phyloP scores from a whole-genome alignment of 37 sponge, comb jelly and placozoan genomes.

The Diacarnus erythraeanus region DNA sequence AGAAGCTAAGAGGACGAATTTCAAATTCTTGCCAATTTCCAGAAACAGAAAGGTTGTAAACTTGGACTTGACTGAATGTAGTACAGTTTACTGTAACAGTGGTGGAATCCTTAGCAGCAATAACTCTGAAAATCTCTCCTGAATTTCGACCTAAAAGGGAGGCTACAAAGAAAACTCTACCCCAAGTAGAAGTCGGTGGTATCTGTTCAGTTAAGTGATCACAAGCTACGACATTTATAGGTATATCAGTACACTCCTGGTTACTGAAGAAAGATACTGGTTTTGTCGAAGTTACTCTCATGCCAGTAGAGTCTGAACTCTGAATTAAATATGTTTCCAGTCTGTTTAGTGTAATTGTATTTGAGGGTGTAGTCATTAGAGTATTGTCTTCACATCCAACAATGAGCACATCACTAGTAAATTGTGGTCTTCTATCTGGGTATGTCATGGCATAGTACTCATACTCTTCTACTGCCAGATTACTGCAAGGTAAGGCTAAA shows the following conservation, averaged over 20 bases:
- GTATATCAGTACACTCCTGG: constrained; percentile 25
- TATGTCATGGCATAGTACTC: constrained; percentile 38
- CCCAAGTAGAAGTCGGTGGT: constrained; percentile 66
- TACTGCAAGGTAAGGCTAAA: constrained; percentile 41
- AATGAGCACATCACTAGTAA: constrained; percentile 5
- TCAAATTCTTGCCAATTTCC: constrained; percentile 18
- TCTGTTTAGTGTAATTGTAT: constrained; percentile 8
- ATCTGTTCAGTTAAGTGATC: constrained; percentile 57
- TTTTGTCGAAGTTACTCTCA: constrained; percentile 20
- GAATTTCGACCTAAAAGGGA: constrained; percentile 25
- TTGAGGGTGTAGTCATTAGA: constrained; percentile 30
- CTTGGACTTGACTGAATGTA: background rate
- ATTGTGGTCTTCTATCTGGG: too few relatives aligned
- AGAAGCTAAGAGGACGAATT: constrained; percentile 4
- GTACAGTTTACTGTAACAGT: constrained; percentile 28
- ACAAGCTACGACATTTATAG: constrained; percentile 26
- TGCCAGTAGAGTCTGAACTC: constrained; percentile 35
- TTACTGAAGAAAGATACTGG: constrained; percentile 37
- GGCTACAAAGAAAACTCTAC: constrained; percentile 30
- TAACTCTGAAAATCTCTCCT: constrained; percentile 21
- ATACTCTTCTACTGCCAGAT: constrained; percentile 16
- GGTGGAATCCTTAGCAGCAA: constrained; percentile 38
- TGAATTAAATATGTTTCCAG: constrained; percentile 10
- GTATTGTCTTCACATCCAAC: constrained; percentile 56
- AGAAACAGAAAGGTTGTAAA: background rate